A percentile compares a stretch with the other conserved stretches of the same genome.
Conservation (phyloP, 2,797 vertebrate genomes). For the Hyperoplus immaculatus region DNA sequence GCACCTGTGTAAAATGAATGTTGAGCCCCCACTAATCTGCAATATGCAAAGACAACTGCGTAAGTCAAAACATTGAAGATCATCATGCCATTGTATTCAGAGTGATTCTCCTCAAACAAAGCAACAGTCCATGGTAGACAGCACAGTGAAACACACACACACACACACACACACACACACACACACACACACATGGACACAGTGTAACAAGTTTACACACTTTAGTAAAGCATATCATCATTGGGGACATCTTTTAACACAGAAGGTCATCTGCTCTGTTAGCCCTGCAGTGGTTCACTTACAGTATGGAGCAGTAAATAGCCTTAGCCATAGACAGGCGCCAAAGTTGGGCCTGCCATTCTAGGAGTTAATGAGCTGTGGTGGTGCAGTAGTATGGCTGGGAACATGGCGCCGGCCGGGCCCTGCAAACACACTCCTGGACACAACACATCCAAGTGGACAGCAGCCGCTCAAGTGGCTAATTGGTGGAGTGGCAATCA, state of each 20-base stretch:
- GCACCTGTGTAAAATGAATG: background rate
- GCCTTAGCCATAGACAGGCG: conserved; percentile 81
- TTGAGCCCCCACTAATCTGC: background rate
- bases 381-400: conserved; percentile 77
- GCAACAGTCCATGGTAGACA: background rate
- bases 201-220: conserved; percentile 23
- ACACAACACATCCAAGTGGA: conserved; percentile 88
- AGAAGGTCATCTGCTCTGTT: conserved; percentile 80
- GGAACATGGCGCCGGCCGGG: conserved; percentile 50
- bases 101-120: background rate
- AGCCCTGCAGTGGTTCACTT: conserved; percentile 76
- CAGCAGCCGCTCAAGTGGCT: conserved; percentile 89
- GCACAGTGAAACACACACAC: background rate
- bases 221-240: conserved; percentile 43
- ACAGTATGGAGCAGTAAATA: conserved; percentile 82
- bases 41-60: background rate
- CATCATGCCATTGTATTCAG: background rate
- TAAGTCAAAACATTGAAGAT: background rate
- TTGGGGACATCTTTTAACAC: conserved; percentile 69
- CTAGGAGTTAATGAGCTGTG: conserved; percentile 86
- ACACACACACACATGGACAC: conserved; percentile 1
- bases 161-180: too few relatives aligned
- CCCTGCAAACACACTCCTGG: conserved; percentile 81
- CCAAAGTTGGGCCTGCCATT: conserved; percentile 74
- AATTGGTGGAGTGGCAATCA: conserved; percentile 85